These are phyloP conservation scores for Steinernema carpocapsae DNA, from an alignment of 2,888 invertebrate genomes.

Conservation along the genomic window DNA sequence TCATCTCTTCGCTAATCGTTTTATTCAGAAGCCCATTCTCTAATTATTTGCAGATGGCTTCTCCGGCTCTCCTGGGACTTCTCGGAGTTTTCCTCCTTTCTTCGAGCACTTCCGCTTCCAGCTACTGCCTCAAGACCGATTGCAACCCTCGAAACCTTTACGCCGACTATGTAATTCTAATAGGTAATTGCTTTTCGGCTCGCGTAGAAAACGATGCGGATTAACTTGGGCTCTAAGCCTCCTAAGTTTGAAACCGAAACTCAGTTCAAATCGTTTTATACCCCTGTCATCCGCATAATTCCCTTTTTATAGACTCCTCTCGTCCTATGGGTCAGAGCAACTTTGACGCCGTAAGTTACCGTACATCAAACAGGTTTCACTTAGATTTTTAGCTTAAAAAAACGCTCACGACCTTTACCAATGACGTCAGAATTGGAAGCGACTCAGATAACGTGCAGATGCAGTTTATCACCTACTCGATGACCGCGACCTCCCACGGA, in stretches of 20 bases:
- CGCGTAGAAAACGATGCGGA: too few species aligned
- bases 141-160: conserved; percentile 1
- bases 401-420: not conserved
- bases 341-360: conserved; percentile 22
- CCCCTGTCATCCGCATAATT: too few species aligned
- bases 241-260: too few species aligned
- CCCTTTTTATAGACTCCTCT: conserved; percentile 20
- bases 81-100: not conserved
- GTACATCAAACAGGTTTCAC: not conserved
- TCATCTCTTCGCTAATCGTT: not conserved
- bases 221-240: too few species aligned
- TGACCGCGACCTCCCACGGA: conserved; percentile 33
- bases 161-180: conserved; percentile 21
- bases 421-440: conserved; percentile 27
- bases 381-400: not conserved
- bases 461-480: conserved; percentile 35
- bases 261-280: too few species aligned
- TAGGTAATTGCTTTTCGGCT: too few species aligned
- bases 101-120: not conserved
- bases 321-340: not conserved
- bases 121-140: not conserved
- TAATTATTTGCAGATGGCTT: not conserved
- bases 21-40: not conserved
- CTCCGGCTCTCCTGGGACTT: not conserved
- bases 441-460: conserved; percentile 33